phyloP scores from a whole-genome alignment of 1,140 invertebrate species.

The Prorops nasuta region DNA sequence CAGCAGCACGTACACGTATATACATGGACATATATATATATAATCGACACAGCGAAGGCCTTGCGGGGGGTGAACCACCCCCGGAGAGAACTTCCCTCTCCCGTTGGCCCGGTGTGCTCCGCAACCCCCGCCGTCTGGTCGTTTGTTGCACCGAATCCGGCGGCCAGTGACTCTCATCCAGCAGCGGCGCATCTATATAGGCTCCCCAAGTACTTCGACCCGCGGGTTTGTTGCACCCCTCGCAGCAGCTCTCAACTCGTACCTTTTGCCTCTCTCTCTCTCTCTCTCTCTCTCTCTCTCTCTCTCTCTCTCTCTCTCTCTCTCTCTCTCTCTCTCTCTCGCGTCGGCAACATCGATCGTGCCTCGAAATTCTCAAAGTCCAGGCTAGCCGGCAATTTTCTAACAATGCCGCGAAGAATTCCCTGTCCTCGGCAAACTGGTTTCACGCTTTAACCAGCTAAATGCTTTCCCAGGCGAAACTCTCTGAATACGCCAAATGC shows the following conservation, averaged over 20 bases:
- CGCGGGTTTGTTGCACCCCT: slow-evolving; percentile 44
- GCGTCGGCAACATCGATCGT: slow-evolving; percentile 19
- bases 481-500: no score
- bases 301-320: neutral
- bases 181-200: slow-evolving; percentile 5
- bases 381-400: no score
- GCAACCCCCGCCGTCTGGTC: slow-evolving; percentile 46
- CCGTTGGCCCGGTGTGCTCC: slow-evolving; percentile 11
- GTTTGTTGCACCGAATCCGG: slow-evolving; percentile 51
- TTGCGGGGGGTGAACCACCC: slow-evolving; percentile 4
- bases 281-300: slow-evolving; percentile 1
- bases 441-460: no score
- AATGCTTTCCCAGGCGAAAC: no score
- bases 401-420: no score
- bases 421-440: no score
- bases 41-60: no score
- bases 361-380: no score
- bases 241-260: slow-evolving; percentile 27
- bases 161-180: slow-evolving; percentile 44
- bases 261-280: no score
- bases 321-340: slow-evolving; percentile 16
- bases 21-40: no score
- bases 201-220: slow-evolving; percentile 35
- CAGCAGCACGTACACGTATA: slow-evolving; percentile 30
- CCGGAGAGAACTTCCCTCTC: slow-evolving; percentile 21